These are phyloP conservation scores for Trematocara nigrifrons DNA, from an alignment of 2,113 vertebrate genomes.

Conservation along the genomic window DNA sequence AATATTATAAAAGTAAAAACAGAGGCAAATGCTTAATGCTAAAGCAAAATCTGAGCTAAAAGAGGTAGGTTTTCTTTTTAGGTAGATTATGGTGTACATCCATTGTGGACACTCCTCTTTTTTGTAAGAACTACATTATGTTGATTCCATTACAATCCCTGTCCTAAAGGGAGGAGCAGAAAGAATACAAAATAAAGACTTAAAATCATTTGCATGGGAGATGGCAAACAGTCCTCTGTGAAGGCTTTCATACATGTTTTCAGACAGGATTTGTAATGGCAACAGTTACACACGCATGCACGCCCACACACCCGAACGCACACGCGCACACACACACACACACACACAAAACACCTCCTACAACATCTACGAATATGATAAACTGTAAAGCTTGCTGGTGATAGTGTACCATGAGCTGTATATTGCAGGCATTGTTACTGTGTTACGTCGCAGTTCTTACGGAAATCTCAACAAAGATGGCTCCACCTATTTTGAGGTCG, in stretches of 20 bases:
- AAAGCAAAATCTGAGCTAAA: constrained; percentile 75
- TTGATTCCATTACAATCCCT: constrained; percentile 67
- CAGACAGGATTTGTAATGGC: constrained; percentile 62
- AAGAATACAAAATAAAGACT: constrained; percentile 2
- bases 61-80: constrained; percentile 73
- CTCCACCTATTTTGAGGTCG: not conserved
- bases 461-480: not conserved
- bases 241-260: constrained; percentile 1
- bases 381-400: constrained; percentile 72
- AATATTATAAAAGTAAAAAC: constrained; percentile 77
- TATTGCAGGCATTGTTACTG: constrained; percentile 47
- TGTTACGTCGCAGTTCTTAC: constrained; percentile 10
- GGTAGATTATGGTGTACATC: constrained; percentile 74
- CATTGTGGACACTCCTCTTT: constrained; percentile 62
- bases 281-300: constrained; percentile 8
- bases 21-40: constrained; percentile 73
- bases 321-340: fast-evolving
- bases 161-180: constrained; percentile 43
- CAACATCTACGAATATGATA: constrained; percentile 36
- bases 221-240: constrained; percentile 21
- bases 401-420: constrained; percentile 60
- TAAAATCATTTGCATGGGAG: constrained; percentile 25
- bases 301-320: not conserved
- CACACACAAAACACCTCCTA: constrained; percentile 8
- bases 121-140: constrained; percentile 66